Evolutionary conservation across 2,113 vertebrate genomes (phyloP), one percentile per base, ranked within the genome.

Genomic region (Astatotilapia flaviijosephi): DNA sequence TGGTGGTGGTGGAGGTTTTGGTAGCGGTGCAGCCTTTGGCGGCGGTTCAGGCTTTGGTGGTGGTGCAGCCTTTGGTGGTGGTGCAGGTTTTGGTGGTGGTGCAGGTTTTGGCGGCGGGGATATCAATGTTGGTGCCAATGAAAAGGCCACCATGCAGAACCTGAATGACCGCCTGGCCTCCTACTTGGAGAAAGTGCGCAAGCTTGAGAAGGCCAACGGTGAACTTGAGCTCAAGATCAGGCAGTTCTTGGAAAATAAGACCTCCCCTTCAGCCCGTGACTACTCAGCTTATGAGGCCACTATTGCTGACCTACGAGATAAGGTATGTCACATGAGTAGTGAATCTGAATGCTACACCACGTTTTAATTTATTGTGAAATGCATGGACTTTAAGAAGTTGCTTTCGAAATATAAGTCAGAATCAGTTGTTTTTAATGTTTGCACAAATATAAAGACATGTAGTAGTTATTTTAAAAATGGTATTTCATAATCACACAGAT

Each of bases 141-240:
- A 99, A 91, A 99, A 99, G 95, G 9, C 96, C 92, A 98, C 98
- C 89, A 98, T 99, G 98, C 98, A 98, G 93, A 96, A 98, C 92
- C 97, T 99, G 82, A 99, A 99, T 0, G 97, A 98, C 28, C 98
- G 98, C 7, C 97, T 99, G 96, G 96, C 97, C 31, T 83, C 40
- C n/a, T 99, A 99, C 95, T 86, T 99, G 95, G 96, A 98, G 1
- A 98, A 98, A 93, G 98, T 99, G 68, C 96, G 88, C 28, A 89
- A 54, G 54, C 93, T 99, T 86, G 98, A 99, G 94, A 93, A 91
- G 0, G 97, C 97, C 49, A 99, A 98, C 0, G 6, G 70, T 1
- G 96, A 97, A 1, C 95, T 99, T 55, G 98, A 99, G 94, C 47
- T 94, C 1, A 95, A 96, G 85, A 99, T 99, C 95, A 96, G 97